Base-by-base conservation (phyloP, 2,888 invertebrate species). In the Polietes domitor region DNA sequence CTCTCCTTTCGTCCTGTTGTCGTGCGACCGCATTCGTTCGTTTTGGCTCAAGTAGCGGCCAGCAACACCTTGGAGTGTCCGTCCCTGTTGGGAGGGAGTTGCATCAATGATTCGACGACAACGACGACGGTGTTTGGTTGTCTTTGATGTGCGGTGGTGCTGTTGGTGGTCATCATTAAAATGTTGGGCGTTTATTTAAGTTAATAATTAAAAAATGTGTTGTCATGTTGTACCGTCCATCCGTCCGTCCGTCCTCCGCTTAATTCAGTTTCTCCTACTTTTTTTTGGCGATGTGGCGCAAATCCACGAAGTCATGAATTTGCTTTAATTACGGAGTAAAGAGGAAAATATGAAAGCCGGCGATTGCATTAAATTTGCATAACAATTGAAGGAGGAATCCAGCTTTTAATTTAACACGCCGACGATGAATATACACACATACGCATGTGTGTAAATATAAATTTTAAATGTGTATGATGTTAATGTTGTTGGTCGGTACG, bases 171-270 rank as follows among this genome's bases (percentile, higher is more conserved):
- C 58, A 43, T 68, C 65, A 55, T 53, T 73, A 61, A 79, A 58
- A 73, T 10, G 50, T 17, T 50, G 58, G 50, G 24, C 63, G 37
- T 80, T 53, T 75, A 72, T 74, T 63, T 83, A 70, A 83, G 73
- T 80, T 75, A 83, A 77, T 80, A 80, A 80, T 77, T 77, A 80
- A 80, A 82, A 77, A 77, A 9, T 80, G 26, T 17, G 47, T 55
- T 70, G 68, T 68, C 68, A 47, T n/a, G 58, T 70, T 19, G 68
- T 53, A 50, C 24, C 24, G 26, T 65, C 10, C n/a, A n/a, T n/a
- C n/a, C n/a, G n/a, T n/a, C n/a, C n/a, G n/a, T n/a, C n/a, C n/a
- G n/a, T n/a, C n/a, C n/a, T n/a, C n/a, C n/a, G n/a, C n/a, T n/a
- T n/a, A n/a, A n/a, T n/a, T n/a, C n/a, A n/a, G n/a, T n/a, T 41